phyloP scores from a whole-genome alignment of 2,797 vertebrate genomes.

The Lutra lutra region DNA sequence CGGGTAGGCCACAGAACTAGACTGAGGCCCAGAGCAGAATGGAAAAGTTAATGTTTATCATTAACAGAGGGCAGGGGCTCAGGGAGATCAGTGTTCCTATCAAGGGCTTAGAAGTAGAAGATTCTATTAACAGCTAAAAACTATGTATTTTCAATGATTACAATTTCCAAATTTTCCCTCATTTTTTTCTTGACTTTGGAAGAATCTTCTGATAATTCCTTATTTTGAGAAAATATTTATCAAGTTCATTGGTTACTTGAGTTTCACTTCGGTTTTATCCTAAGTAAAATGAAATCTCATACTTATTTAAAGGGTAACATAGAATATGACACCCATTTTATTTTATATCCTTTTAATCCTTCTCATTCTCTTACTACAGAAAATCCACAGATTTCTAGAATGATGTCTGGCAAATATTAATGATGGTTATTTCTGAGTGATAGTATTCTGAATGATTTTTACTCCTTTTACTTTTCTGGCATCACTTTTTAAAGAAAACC shows the following conservation, averaged over 20 bases:
- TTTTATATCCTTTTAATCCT: slow-evolving; percentile 40
- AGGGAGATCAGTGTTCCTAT: not conserved
- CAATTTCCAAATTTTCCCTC: not conserved
- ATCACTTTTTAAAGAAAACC: slow-evolving; percentile 41
- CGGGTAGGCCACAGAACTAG: not conserved
- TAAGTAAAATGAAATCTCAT: not conserved
- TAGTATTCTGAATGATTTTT: not conserved
- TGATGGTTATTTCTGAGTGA: not conserved
- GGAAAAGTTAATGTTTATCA: not conserved
- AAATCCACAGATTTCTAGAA: not conserved
- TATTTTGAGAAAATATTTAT: slow-evolving; percentile 43
- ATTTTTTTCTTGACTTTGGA: slow-evolving; percentile 23
- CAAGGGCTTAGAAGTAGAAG: not conserved
- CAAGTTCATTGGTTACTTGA: slow-evolving; percentile 10
- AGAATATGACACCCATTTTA: not conserved
- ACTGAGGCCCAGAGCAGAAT: not conserved
- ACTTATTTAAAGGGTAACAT: not conserved
- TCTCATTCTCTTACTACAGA: not conserved
- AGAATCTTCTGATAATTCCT: not conserved
- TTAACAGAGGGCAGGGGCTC: not conserved
- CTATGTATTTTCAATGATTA: not conserved
- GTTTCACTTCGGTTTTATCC: slow-evolving; percentile 43
- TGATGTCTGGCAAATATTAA: not conserved
- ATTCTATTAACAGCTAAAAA: not conserved
- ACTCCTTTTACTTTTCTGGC: slow-evolving; percentile 46